These are phyloP conservation scores for Cerceris ruficornis DNA, from an alignment of 2,888 invertebrate genomes.

Conservation along the genomic window DNA sequence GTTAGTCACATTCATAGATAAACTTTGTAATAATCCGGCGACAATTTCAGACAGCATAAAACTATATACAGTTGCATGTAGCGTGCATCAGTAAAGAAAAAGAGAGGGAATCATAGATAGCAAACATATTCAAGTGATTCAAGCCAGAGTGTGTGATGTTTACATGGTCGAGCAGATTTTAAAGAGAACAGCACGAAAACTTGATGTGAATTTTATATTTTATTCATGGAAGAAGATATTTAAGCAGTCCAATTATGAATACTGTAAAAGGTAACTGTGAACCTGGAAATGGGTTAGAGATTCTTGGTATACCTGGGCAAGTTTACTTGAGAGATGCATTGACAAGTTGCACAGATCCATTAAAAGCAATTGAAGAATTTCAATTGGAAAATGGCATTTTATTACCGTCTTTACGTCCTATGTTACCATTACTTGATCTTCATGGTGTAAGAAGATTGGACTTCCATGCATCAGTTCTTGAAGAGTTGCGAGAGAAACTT, in stretches of 20 bases:
- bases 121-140: background rate
- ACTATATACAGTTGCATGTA: background rate
- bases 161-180: conserved; percentile 1
- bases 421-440: conserved; percentile 96
- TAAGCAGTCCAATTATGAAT: conserved; percentile 67
- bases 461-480: conserved; percentile 96
- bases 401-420: conserved; percentile 95
- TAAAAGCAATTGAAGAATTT: conserved; percentile 99
- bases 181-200: background rate
- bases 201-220: conserved; percentile 5
- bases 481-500: conserved; percentile 86
- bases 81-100: background rate
- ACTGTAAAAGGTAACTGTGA: conserved; percentile 72
- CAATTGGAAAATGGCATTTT: conserved; percentile 95
- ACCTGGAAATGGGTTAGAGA: conserved; percentile 88
- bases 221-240: conserved; percentile 11
- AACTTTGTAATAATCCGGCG: background rate
- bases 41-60: conserved; percentile 16
- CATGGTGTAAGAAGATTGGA: conserved; percentile 96
- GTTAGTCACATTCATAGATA: background rate
- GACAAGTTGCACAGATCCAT: conserved; percentile 97
- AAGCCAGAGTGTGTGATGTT: background rate
- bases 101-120: background rate
- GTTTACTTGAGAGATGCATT: conserved; percentile 93
- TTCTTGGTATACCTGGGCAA: conserved; percentile 93